These are phyloP conservation scores for Leptopilina syphax DNA, from an alignment of 2,888 invertebrate genomes.

Conservation along the genomic window DNA sequence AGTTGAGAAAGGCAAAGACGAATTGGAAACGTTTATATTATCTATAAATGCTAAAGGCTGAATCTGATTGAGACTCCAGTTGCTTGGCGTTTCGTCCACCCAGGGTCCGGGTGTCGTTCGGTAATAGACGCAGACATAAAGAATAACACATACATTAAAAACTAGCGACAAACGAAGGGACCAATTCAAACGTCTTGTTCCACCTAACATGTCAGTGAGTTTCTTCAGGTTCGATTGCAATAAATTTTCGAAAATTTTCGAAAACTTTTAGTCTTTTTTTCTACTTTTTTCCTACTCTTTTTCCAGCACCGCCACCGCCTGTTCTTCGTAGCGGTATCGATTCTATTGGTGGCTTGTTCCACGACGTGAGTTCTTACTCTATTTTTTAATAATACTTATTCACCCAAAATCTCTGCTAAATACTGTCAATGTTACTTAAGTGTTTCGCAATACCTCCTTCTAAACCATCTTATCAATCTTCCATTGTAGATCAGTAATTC, in stretches of 20 bases:
- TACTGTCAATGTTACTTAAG: no score
- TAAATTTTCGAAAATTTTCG: neutral
- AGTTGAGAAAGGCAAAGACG: conserved; percentile 66
- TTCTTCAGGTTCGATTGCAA: conserved; percentile 33
- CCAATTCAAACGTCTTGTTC: conserved; percentile 80
- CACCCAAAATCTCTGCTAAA: no score
- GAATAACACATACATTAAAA: conserved; percentile 84
- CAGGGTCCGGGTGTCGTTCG: conserved; percentile 73
- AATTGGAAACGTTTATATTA: conserved; percentile 66
- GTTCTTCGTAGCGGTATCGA: conserved; percentile 19
- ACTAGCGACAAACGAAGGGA: conserved; percentile 86
- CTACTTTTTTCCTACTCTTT: conserved; percentile 48
- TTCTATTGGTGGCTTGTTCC: conserved; percentile 11
- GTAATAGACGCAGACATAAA: conserved; percentile 85
- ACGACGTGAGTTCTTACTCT: conserved; percentile 23
- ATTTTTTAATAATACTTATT: neutral
- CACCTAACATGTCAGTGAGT: conserved; percentile 68
- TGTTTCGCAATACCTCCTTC: no score
- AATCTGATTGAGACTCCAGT: conserved; percentile 72
- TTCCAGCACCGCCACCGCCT: conserved; percentile 50
- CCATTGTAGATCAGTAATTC: no score
- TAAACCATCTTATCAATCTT: no score
- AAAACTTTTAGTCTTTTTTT: neutral
- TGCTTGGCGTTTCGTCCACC: conserved; percentile 74
- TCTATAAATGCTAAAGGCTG: conserved; percentile 75